A percentile compares a stretch with the other conserved stretches of the same genome.
phyloP scores from a whole-genome alignment of 1,140 invertebrate genomes.

The Cephus cinctus region DNA sequence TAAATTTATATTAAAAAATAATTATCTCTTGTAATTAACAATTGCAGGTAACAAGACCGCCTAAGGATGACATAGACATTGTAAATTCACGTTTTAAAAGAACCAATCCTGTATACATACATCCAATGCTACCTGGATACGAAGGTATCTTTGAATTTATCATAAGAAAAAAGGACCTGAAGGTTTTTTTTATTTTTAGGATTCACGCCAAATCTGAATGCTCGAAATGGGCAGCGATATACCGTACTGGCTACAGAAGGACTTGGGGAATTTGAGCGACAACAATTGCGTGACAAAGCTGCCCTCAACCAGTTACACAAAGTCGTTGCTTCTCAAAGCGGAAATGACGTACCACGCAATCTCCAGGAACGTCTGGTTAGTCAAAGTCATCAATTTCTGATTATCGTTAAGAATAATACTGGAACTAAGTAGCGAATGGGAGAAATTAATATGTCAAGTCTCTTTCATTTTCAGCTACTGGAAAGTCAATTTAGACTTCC shows the following conservation, averaged over 20 bases:
- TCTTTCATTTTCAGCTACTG: constrained; percentile 55
- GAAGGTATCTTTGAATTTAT: constrained; percentile 55
- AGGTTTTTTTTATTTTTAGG: constrained; percentile 44
- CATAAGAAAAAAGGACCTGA: background rate
- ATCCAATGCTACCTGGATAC: constrained; percentile 70
- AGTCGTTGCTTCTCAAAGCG: constrained; percentile 60
- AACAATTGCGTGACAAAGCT: constrained; percentile 58
- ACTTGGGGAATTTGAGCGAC: constrained; percentile 65
- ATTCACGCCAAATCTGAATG: constrained; percentile 64
- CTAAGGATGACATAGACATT: constrained; percentile 62
- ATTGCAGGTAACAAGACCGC: constrained; percentile 58
- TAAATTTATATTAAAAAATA: constrained; percentile 10
- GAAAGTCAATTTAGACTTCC: constrained; percentile 66
- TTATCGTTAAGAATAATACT: too few relatives aligned
- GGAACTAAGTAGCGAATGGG: background rate
- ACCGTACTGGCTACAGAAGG: constrained; percentile 66
- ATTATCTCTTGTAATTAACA: constrained; percentile 12
- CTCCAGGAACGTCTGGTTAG: constrained; percentile 62
- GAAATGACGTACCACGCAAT: constrained; percentile 58
- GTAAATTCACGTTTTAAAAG: constrained; percentile 62
- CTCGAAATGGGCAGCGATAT: constrained; percentile 65
- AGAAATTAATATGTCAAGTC: background rate
- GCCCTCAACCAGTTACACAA: constrained; percentile 57
- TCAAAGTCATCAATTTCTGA: background rate
- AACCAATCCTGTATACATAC: constrained; percentile 65